Percentiles rank a stretch among this genome's conserved stretches.
Conservation (phyloP, 1,140 invertebrate genomes). For the Calliopsis andreniformis region DNA sequence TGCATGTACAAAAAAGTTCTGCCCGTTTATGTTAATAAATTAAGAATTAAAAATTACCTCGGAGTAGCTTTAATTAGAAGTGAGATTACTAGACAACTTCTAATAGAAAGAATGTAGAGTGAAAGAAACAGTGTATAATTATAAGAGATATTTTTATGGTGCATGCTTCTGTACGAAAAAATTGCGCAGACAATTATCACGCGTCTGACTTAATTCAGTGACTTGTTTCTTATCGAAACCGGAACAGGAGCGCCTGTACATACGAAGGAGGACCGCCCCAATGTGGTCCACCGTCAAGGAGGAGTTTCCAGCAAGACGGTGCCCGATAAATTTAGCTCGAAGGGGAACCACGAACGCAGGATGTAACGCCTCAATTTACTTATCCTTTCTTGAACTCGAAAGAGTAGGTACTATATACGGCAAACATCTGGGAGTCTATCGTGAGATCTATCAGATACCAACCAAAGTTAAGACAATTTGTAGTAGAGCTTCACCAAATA, state of each 20-base stretch:
- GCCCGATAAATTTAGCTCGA: slow-evolving; percentile 49
- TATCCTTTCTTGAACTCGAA: slow-evolving; percentile 1
- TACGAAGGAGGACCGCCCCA: slow-evolving; percentile 50
- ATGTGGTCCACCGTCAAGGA: slow-evolving; percentile 46
- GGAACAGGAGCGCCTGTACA: slow-evolving; percentile 37
- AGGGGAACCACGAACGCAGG: neutral
- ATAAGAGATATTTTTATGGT: neutral
- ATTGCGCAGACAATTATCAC: neutral
- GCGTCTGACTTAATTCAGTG: slow-evolving; percentile 52
- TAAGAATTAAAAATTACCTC: no score
- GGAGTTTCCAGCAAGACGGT: slow-evolving; percentile 34
- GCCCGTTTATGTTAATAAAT: no score
- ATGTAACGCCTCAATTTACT: slow-evolving; percentile 27
- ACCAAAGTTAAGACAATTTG: no score
- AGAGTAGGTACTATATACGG: no score
- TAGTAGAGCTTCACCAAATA: no score
- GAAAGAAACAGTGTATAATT: no score
- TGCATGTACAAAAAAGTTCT: no score
- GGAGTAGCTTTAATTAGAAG: no score
- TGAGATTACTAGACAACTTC: no score
- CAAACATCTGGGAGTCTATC: no score
- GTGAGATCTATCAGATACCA: no score
- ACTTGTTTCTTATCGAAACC: slow-evolving; percentile 50
- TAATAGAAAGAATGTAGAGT: no score
- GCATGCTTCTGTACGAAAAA: neutral